These are phyloP conservation scores for Priapulus caudatus DNA, from an alignment of 2,888 invertebrate genomes.

Conservation along the genomic window DNA sequence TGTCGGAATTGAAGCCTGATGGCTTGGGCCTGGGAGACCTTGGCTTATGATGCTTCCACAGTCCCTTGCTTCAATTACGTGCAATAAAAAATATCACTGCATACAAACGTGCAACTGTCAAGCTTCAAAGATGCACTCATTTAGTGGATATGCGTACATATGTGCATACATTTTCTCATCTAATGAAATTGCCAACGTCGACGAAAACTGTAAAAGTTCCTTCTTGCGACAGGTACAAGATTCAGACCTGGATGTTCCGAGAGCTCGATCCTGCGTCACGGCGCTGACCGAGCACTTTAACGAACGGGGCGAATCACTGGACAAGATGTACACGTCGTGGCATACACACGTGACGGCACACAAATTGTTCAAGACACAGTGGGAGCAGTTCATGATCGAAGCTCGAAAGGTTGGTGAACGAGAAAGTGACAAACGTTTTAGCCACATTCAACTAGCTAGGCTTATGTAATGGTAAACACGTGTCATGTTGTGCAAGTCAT, in stretches of 20 bases:
- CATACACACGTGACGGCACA: conserved; percentile 49
- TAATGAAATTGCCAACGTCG: no score
- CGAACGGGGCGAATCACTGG: conserved; percentile 47
- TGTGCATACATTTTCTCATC: no score
- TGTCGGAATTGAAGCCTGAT: no score
- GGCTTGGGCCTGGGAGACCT: no score
- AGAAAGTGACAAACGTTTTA: conserved; percentile 18
- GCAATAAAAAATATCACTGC: no score
- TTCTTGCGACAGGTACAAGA: conserved; percentile 56
- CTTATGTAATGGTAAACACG: background rate
- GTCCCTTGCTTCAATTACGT: no score
- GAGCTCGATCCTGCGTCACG: conserved; percentile 54
- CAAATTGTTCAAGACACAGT: conserved; percentile 43
- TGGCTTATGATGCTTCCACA: no score
- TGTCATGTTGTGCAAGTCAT: no score
- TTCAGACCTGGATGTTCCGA: conserved; percentile 54
- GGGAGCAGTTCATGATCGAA: conserved; percentile 48
- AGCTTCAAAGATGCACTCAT: no score
- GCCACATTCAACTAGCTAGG: background rate
- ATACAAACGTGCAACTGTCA: no score
- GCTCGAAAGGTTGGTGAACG: conserved; percentile 59
- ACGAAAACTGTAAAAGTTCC: no score
- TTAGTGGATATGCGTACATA: no score
- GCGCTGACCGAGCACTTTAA: conserved; percentile 54
- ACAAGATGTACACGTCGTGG: conserved; percentile 41